Evolutionary conservation across 2,888 invertebrate species (phyloP).

Genomic region (Heliconius ismenius): DNA sequence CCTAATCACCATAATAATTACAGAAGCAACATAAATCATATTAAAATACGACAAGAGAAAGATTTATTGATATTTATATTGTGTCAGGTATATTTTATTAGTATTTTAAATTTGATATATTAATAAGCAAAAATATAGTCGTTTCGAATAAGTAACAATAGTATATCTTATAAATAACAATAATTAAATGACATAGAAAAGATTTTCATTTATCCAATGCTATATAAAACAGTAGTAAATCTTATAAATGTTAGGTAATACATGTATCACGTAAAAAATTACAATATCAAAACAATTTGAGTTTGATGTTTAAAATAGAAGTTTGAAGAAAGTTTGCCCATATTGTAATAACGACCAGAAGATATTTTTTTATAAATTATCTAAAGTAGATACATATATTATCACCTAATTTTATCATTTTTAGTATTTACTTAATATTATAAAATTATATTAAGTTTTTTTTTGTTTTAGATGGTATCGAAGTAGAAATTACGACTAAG

Average conservation of each 20-base stretch:
- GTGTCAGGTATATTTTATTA: neutral
- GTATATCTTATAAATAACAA: neutral
- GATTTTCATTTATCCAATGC: conserved; percentile 25
- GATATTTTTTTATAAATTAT: no score
- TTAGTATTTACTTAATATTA: neutral
- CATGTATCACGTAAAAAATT: no score
- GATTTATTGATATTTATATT: conserved; percentile 1
- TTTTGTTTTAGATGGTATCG: conserved; percentile 58
- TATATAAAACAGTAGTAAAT: no score
- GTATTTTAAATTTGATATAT: neutral
- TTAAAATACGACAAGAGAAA: neutral
- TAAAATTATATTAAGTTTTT: neutral
- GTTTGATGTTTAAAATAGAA: no score
- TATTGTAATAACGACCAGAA: neutral
- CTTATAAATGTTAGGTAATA: no score
- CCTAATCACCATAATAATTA: neutral
- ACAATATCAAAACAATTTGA: no score
- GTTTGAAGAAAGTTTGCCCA: no score
- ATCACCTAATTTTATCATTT: no score
- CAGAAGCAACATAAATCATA: neutral
- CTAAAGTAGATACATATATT: no score
- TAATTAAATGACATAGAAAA: neutral
- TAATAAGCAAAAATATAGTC: neutral
- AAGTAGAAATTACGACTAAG: conserved; percentile 62
- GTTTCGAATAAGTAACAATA: neutral